Evolutionary conservation across 2,113 vertebrate genomes (phyloP).

Genomic region (Sebastes fasciatus): DNA sequence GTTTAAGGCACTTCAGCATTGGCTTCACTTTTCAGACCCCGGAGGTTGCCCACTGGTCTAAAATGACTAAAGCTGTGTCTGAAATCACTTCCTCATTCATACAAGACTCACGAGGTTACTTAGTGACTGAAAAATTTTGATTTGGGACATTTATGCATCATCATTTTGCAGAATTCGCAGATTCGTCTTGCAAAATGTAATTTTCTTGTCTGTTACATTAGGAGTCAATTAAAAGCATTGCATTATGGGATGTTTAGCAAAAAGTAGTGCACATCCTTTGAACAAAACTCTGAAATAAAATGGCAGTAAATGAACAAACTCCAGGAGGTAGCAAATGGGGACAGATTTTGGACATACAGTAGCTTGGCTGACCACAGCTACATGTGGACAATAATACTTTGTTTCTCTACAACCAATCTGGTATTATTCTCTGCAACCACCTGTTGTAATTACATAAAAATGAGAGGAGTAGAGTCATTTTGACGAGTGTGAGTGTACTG

Average conservation of each 20-base stretch:
- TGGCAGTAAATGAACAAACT: background rate
- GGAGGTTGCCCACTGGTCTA: background rate
- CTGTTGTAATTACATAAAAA: background rate
- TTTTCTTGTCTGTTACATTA: conserved; percentile 8
- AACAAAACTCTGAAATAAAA: background rate
- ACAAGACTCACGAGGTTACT: background rate
- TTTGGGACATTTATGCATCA: background rate
- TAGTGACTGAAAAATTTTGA: conserved; percentile 2
- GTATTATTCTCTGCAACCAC: background rate
- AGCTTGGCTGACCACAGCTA: background rate
- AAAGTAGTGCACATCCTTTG: background rate
- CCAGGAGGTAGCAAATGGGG: background rate
- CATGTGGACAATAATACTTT: background rate
- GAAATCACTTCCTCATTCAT: background rate
- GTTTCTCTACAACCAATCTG: background rate
- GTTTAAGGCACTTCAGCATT: too few relatives aligned
- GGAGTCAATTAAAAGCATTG: conserved; percentile 5
- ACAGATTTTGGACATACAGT: background rate
- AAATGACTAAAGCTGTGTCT: background rate
- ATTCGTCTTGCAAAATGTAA: background rate
- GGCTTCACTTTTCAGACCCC: too few relatives aligned
- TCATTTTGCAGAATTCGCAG: background rate
- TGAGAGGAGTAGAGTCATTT: background rate
- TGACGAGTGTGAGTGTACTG: background rate
- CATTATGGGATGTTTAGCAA: background rate